Percentiles rank a stretch among this genome's conserved stretches.
These are phyloP conservation scores for Falco biarmicus DNA, from an alignment of 2,797 vertebrate genomes.

Conservation along the genomic window DNA sequence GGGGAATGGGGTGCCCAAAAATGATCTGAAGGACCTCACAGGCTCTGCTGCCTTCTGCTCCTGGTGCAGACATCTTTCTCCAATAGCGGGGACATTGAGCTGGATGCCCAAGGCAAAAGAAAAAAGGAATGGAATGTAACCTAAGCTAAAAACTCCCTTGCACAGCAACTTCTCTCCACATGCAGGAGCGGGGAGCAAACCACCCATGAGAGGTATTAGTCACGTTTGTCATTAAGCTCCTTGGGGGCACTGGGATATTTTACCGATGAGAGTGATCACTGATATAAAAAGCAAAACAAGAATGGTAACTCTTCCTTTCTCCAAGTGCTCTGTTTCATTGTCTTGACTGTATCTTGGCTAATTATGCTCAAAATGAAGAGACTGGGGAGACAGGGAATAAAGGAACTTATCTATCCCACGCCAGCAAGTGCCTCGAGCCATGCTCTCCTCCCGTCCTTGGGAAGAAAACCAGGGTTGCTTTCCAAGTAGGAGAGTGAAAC, in stretches of 20 bases:
- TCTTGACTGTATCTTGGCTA: conserved; percentile 3
- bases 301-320: not conserved
- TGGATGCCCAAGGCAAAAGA: not conserved
- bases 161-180: not conserved
- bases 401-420: not conserved
- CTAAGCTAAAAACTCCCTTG: not conserved
- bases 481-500: conserved; percentile 22
- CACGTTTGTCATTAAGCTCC: not conserved
- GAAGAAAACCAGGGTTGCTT: not conserved
- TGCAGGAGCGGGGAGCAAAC: not conserved
- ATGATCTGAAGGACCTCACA: not conserved
- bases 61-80: not conserved
- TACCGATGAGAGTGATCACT: not conserved
- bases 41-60: not conserved
- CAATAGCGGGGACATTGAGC: not conserved
- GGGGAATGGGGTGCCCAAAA: not conserved
- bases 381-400: conserved; percentile 9
- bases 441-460: not conserved
- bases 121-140: not conserved
- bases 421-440: not conserved
- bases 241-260: not conserved
- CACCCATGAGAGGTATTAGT: not conserved
- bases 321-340: not conserved
- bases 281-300: not conserved
- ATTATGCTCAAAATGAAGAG: conserved; percentile 6